These are phyloP conservation scores for Epiblema foenella DNA, from an alignment of 2,888 invertebrate species.

Conservation along the genomic window DNA sequence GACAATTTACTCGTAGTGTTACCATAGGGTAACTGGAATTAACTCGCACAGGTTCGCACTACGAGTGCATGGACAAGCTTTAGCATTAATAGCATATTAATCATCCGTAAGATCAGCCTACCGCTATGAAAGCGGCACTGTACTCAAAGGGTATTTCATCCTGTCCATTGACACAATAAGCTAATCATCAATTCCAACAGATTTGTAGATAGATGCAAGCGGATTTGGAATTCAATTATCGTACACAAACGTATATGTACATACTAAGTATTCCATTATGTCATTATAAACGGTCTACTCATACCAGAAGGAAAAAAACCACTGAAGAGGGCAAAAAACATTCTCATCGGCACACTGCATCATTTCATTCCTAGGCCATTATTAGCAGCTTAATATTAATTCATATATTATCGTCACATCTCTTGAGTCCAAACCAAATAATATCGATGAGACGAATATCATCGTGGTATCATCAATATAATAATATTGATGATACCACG, in stretches of 20 bases:
- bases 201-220: neutral
- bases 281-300: neutral
- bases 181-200: constrained; percentile 25
- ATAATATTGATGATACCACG: too few species aligned
- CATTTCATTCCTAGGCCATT: neutral
- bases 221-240: neutral
- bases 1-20: constrained; percentile 2
- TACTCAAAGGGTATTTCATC: constrained; percentile 36
- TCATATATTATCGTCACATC: neutral
- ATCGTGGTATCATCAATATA: too few species aligned
- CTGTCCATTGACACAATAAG: constrained; percentile 20
- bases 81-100: constrained; percentile 30
- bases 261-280: too few species aligned
- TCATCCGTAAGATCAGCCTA: constrained; percentile 17
- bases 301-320: neutral
- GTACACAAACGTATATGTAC: too few species aligned
- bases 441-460: too few species aligned
- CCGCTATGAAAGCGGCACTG: constrained; percentile 25
- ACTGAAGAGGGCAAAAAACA: neutral
- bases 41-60: too few species aligned
- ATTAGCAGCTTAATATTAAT: too few species aligned
- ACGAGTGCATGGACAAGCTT: constrained; percentile 19
- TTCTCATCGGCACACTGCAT: neutral
- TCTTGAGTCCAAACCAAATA: constrained; percentile 8
- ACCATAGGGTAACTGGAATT: too few species aligned